Conservation (phyloP, 2,888 invertebrate genomes). For the Pyrochroa serraticornis region DNA sequence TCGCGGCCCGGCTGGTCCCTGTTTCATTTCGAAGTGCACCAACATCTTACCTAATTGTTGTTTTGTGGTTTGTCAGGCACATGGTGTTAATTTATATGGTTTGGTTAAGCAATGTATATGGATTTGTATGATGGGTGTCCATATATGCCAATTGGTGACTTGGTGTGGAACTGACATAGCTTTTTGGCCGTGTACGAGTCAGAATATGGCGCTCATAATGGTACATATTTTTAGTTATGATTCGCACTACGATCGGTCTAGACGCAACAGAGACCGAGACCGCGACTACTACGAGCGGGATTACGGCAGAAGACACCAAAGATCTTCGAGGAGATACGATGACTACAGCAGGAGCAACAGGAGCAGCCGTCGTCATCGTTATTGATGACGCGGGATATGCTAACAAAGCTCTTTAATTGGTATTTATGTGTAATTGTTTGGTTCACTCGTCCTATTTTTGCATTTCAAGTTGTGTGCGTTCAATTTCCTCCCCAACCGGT, state of each 20-base stretch:
- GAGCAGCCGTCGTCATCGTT: conserved; percentile 45
- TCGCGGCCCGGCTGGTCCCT: background rate
- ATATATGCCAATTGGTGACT: conserved; percentile 36
- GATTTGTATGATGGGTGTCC: conserved; percentile 51
- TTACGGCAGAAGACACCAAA: conserved; percentile 45
- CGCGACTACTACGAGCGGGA: conserved; percentile 52
- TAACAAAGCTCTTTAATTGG: background rate
- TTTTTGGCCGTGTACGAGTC: conserved; percentile 35
- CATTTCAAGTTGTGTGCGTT: conserved; percentile 25
- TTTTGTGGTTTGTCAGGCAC: conserved; percentile 61
- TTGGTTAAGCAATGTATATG: conserved; percentile 57
- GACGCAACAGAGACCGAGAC: conserved; percentile 47
- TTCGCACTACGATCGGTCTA: conserved; percentile 48
- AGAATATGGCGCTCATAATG: conserved; percentile 32
- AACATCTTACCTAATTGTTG: conserved; percentile 51
- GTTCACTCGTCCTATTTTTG: conserved; percentile 8
- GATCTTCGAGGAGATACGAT: conserved; percentile 48
- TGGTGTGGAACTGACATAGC: conserved; percentile 42
- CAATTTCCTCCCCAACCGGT: too few species aligned
- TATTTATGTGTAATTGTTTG: conserved; percentile 10
- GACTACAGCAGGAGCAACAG: conserved; percentile 47
- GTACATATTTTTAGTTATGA: conserved; percentile 54
- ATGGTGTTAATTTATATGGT: conserved; percentile 59
- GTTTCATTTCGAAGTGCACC: conserved; percentile 32
- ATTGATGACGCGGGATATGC: conserved; percentile 21